A percentile compares a stretch with the other conserved stretches of the same genome.
Evolutionary conservation across 2,113 vertebrate genomes (phyloP).

Genomic region (Dasyurus viverrinus): DNA sequence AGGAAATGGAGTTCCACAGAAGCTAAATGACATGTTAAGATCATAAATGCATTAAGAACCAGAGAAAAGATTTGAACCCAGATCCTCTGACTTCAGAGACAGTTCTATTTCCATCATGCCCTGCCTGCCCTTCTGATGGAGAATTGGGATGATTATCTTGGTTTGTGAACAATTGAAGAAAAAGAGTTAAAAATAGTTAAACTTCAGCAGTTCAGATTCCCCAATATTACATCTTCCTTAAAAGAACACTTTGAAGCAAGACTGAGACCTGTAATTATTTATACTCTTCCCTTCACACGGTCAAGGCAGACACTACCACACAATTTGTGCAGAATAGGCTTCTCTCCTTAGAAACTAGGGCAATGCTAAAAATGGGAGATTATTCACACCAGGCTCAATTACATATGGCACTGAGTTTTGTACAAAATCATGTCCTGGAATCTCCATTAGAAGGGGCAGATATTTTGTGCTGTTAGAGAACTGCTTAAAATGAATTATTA

Average conservation of each 20-base stretch:
- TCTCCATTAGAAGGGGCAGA: slow-evolving; percentile 1
- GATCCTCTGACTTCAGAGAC: background rate
- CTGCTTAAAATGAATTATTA: background rate
- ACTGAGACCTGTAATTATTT: background rate
- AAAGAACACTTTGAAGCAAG: background rate
- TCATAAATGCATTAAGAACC: background rate
- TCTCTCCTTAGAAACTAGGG: background rate
- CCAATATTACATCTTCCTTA: background rate
- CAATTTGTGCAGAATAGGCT: background rate
- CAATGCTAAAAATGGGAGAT: background rate
- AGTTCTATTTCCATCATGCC: background rate
- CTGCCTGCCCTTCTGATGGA: background rate
- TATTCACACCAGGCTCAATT: background rate
- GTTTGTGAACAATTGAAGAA: background rate
- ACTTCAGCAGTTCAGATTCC: background rate
- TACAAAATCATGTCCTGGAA: background rate
- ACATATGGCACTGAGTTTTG: background rate
- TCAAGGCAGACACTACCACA: background rate
- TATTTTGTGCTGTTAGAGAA: background rate
- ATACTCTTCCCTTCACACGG: background rate
- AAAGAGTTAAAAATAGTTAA: background rate
- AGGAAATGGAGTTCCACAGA: background rate
- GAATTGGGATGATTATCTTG: background rate
- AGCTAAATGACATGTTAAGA: background rate
- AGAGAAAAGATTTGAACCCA: background rate